Conservation (phyloP, 2,113 vertebrate species). For the Meles meles region DNA sequence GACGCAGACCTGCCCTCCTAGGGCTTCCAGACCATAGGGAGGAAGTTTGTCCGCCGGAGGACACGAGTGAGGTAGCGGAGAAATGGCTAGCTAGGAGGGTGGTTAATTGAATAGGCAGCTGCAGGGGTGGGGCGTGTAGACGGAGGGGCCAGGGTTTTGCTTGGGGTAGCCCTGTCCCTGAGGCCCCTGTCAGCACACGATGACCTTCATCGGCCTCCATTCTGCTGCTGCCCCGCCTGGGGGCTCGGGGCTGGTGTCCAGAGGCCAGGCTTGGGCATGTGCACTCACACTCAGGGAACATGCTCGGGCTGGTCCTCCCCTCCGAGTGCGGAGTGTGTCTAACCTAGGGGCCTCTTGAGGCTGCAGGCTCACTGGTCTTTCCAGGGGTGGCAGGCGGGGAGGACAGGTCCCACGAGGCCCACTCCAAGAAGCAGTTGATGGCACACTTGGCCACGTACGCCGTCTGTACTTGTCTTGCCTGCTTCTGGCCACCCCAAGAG, state of each 20-base stretch:
- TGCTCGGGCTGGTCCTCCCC: background rate
- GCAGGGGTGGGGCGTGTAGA: background rate
- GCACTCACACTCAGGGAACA: background rate
- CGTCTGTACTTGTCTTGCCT: background rate
- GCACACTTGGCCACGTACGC: background rate
- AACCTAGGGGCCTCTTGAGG: background rate
- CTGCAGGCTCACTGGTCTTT: background rate
- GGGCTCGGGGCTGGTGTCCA: background rate
- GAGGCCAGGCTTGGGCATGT: background rate
- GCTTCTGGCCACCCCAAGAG: background rate
- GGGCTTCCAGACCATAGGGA: background rate
- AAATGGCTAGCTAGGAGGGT: rapidly evolving
- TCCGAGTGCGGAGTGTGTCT: background rate
- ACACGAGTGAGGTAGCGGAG: background rate
- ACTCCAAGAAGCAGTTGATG: background rate
- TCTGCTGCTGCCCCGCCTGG: background rate
- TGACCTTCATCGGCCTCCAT: background rate
- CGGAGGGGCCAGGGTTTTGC: background rate
- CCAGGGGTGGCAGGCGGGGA: background rate
- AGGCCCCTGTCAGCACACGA: background rate
- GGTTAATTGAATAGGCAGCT: background rate
- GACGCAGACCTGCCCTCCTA: background rate
- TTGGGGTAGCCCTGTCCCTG: background rate
- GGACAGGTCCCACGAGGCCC: background rate
- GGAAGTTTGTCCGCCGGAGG: background rate